Percentiles rank a stretch among this genome's conserved stretches.
Conservation (phyloP, 2,113 vertebrate species). For the Prolemur simus region DNA sequence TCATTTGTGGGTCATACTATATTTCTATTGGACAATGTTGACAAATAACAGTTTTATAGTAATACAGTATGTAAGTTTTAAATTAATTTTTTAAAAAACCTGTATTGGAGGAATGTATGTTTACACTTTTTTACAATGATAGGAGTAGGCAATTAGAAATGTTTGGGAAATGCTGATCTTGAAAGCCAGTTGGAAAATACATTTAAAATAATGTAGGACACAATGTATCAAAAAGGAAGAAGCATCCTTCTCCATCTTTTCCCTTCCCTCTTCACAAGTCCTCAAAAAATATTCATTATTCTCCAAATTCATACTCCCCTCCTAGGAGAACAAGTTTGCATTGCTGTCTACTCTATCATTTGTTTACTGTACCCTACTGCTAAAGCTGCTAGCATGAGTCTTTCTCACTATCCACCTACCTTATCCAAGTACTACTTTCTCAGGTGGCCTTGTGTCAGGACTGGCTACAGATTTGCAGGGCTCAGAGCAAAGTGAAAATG, state of each 20-base stretch:
- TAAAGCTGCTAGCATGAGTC: not conserved
- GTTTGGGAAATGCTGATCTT: conserved; percentile 7
- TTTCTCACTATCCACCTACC: conserved; percentile 14
- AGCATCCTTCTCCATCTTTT: not conserved
- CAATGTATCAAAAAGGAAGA: not conserved
- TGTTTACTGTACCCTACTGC: not conserved
- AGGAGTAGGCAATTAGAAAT: not conserved
- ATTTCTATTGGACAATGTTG: not conserved
- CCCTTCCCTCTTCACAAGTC: not conserved
- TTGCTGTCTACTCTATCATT: not conserved
- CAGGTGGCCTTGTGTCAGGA: not conserved
- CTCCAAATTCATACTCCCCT: not conserved
- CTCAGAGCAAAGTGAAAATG: conserved; percentile 27
- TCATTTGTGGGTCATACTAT: not conserved
- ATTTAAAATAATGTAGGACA: conserved; percentile 37
- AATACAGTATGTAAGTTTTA: conserved; percentile 11
- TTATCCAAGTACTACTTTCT: conserved; percentile 15
- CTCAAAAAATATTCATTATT: not conserved
- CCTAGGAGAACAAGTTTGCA: not conserved
- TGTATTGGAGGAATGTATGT: not conserved
- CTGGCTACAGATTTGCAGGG: not conserved
- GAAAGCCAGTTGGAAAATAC: conserved; percentile 5
- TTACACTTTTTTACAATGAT: not conserved
- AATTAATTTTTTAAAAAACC: not conserved
- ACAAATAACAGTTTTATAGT: conserved; percentile 35